Evolutionary conservation across 2,888 invertebrate genomes (phyloP).

Genomic region (Caenorhabditis macrosperma): DNA sequence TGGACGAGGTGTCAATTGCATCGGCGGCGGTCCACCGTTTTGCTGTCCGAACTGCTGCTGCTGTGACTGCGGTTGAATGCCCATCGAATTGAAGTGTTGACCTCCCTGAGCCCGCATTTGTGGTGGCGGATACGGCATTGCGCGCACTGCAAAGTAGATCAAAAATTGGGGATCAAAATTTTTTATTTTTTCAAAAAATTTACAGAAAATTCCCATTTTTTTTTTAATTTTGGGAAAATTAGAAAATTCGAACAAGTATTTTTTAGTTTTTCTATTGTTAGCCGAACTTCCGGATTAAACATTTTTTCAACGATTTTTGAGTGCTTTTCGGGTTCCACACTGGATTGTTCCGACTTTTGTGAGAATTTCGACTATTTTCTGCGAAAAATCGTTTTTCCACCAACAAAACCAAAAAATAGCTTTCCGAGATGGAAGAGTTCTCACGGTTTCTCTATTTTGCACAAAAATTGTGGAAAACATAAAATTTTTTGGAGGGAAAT

Average conservation of each 20-base stretch:
- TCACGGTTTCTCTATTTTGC: too few relatives aligned
- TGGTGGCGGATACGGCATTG: slow-evolving; percentile 36
- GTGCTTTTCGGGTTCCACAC: too few relatives aligned
- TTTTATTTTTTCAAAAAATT: neutral
- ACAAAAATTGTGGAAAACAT: too few relatives aligned
- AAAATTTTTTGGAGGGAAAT: too few relatives aligned
- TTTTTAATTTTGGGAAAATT: neutral
- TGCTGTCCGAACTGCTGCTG: slow-evolving; percentile 30
- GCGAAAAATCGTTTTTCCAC: too few relatives aligned
- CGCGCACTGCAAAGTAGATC: slow-evolving; percentile 19
- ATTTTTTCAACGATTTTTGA: neutral
- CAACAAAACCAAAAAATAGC: too few relatives aligned
- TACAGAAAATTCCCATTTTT: neutral
- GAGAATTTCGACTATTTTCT: too few relatives aligned
- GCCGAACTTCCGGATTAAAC: too few relatives aligned
- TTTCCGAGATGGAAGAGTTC: too few relatives aligned
- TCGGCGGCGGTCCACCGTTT: slow-evolving; percentile 20
- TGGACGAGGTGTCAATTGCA: slow-evolving; percentile 7
- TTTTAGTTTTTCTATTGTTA: neutral
- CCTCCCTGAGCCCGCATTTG: slow-evolving; percentile 36
- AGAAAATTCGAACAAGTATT: neutral
- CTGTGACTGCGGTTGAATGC: too few relatives aligned
- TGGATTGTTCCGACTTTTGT: too few relatives aligned
- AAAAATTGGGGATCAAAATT: neutral
- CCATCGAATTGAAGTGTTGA: slow-evolving; percentile 34